Conservation (phyloP, 2,888 invertebrate species). For the Cactoblastis cactorum region DNA sequence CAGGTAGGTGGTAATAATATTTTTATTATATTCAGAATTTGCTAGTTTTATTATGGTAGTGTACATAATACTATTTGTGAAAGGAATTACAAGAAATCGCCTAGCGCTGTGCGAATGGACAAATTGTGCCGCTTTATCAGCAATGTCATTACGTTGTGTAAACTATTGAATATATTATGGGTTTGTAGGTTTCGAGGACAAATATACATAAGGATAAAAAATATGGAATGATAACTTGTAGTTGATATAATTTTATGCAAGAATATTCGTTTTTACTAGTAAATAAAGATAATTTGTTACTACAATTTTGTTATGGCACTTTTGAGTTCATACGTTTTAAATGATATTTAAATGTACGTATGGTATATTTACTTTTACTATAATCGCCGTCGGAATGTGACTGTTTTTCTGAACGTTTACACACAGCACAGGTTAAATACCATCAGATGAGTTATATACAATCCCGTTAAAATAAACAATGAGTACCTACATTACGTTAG, state of each 20-base stretch:
- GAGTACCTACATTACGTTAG: conserved; percentile 29
- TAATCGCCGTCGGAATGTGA: background rate
- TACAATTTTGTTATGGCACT: too few relatives aligned
- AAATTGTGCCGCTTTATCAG: conserved; percentile 15
- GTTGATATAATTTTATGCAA: background rate
- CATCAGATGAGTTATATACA: conserved; percentile 37
- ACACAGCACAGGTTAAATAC: conserved; percentile 39
- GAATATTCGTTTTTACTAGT: background rate
- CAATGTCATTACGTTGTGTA: conserved; percentile 9
- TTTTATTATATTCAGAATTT: too few relatives aligned
- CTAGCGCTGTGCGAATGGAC: background rate
- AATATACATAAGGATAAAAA: conserved; percentile 7
- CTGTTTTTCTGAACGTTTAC: background rate
- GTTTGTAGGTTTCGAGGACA: conserved; percentile 43
- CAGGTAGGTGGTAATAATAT: too few relatives aligned
- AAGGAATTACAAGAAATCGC: conserved; percentile 13
- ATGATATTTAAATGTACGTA: too few relatives aligned
- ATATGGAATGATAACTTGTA: background rate
- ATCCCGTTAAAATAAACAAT: conserved; percentile 54
- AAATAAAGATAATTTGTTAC: background rate
- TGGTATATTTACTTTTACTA: background rate
- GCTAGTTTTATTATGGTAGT: background rate
- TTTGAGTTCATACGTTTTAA: too few relatives aligned
- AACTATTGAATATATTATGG: conserved; percentile 16
- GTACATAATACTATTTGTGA: background rate